Evolutionary conservation across 2,113 vertebrate species (phyloP).

Genomic region (Globicephala melas): DNA sequence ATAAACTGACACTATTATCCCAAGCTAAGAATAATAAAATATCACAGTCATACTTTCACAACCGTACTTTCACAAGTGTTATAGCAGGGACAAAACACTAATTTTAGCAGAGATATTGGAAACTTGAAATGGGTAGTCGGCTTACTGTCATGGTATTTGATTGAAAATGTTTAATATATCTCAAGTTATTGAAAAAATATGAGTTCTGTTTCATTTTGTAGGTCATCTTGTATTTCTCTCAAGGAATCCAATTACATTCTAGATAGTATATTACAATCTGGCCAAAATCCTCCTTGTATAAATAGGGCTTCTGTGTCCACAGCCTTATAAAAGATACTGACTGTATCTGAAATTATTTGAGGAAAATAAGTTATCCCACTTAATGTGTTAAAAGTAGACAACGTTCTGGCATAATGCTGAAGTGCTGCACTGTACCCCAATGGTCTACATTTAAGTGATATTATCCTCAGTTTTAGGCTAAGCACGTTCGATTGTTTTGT

Average conservation of each 20-base stretch:
- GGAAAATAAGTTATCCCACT: conserved; percentile 30
- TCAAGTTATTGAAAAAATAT: background rate
- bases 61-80: background rate
- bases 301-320: conserved; percentile 51
- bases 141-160: background rate
- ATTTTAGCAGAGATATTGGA: background rate
- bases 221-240: conserved; percentile 28
- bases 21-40: background rate
- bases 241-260: background rate
- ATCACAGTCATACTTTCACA: background rate
- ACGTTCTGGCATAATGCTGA: conserved; percentile 15
- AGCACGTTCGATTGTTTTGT: conserved; percentile 59
- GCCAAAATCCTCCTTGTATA: background rate
- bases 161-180: conserved; percentile 16
- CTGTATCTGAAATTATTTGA: conserved; percentile 48
- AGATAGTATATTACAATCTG: background rate
- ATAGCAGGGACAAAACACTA: background rate
- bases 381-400: conserved; percentile 35
- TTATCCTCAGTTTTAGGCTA: background rate
- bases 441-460: background rate
- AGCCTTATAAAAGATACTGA: background rate
- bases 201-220: background rate
- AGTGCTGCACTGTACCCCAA: background rate
- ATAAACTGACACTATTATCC: background rate
- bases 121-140: background rate